Evolutionary conservation across 2,113 vertebrate genomes (phyloP), one percentile per base, ranked within the genome.

Genomic region (Pimephales promelas): DNA sequence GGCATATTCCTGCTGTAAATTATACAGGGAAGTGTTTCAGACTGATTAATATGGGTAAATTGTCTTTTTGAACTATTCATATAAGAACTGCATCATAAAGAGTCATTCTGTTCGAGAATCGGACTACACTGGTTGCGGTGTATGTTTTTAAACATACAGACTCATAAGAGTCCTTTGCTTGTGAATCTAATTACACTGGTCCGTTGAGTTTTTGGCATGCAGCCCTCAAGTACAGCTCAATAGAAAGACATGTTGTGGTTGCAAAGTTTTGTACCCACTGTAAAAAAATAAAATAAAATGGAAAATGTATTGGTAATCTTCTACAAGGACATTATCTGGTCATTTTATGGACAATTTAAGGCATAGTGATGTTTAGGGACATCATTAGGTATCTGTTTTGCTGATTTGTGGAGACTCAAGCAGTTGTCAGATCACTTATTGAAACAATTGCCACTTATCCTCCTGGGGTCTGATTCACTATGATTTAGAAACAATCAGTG

Each of bases 391-490:
- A 11, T 18, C 26, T 71, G 68, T 36, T 22, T 62, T 83, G 54
- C 79, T 83, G 68, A 75, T 85, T 54, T 52, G 26, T 13, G 3
- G 22, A 36, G 52, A 56, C 43, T 59, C 24, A 47, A 6, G 71
- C 28, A n/a, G 72, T 75, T 54, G 26, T 76, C 40, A 71, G 57
- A 45, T 70, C 74, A 6, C 61, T 49, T 26, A 22, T n/a, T 26
- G 49, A 59, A 86, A 81, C 64, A 79, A 74, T 74, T 68, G 66
- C 72, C 24, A 40, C 59, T 78, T 28, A 61, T 84, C n/a, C 59
- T 18, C 64, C 24, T 43, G 45, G 18, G 74, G 43, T 70, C 54
- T 56, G 16, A 68, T 76, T 54, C 10, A 26, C 82, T 14, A n/a
- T 52, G 20, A 45, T 31, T 26, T 36, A 81, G 68, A 78, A 64